phyloP scores from a whole-genome alignment of 2,113 vertebrate species.

The Saimiri boliviensis region DNA sequence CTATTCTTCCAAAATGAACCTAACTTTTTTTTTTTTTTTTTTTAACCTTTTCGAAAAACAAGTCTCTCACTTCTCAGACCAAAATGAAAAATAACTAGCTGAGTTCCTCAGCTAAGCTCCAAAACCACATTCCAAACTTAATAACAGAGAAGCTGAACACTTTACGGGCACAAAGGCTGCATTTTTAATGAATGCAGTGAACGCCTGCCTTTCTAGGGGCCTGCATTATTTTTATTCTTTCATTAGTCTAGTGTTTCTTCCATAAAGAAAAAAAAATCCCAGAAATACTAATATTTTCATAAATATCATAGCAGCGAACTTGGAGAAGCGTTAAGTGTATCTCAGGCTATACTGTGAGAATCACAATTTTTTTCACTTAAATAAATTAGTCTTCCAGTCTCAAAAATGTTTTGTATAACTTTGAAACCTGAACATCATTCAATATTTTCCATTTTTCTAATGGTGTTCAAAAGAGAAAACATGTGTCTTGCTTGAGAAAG shows the following conservation, averaged over 20 bases:
- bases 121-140: conserved; percentile 70
- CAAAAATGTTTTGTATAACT: neutral
- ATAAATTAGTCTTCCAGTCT: conserved; percentile 28
- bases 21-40: conserved; percentile 24
- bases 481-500: conserved; percentile 2
- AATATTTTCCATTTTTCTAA: conserved; percentile 25
- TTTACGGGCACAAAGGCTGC: conserved; percentile 39
- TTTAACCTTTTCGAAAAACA: conserved; percentile 52
- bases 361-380: conserved; percentile 29
- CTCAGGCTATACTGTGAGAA: neutral
- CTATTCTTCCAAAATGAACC: conserved; percentile 57
- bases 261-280: conserved; percentile 40
- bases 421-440: conserved; percentile 29
- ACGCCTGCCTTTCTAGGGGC: conserved; percentile 3
- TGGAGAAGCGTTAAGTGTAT: neutral
- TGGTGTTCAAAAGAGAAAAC: neutral
- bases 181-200: conserved; percentile 52
- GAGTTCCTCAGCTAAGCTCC: conserved; percentile 37
- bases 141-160: conserved; percentile 55
- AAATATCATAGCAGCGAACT: neutral
- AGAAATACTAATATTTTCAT: conserved; percentile 58
- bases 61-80: conserved; percentile 34
- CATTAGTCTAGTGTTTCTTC: conserved; percentile 42
- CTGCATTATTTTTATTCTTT: conserved; percentile 50
- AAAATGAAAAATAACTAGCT: conserved; percentile 63